Percentiles rank a stretch among this genome's conserved stretches.
phyloP scores from a whole-genome alignment of 2,113 vertebrate species.

The Macroglossus sobrinus region DNA sequence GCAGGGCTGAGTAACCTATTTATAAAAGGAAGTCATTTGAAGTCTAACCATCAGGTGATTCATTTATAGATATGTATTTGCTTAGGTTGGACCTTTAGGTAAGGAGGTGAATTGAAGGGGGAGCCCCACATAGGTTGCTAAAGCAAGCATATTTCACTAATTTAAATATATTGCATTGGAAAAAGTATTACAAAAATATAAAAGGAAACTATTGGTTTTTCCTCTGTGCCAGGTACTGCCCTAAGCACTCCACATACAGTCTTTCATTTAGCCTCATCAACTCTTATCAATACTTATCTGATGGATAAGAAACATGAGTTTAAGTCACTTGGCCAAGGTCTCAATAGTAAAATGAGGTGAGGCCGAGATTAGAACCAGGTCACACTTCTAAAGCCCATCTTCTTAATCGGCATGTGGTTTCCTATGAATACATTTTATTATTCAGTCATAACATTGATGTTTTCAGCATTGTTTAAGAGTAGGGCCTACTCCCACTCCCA shows the following conservation, averaged over 20 bases:
- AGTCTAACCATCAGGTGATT: background rate
- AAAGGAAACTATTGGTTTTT: background rate
- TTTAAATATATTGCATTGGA: background rate
- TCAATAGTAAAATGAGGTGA: background rate
- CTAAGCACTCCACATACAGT: background rate
- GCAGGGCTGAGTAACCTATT: background rate
- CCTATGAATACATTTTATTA: background rate
- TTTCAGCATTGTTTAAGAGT: background rate
- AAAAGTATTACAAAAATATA: background rate
- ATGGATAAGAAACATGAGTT: background rate
- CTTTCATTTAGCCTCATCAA: background rate
- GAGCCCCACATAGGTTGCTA: background rate
- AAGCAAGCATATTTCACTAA: background rate
- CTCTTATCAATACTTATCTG: background rate
- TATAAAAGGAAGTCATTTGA: background rate
- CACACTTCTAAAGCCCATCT: background rate
- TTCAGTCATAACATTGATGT: background rate
- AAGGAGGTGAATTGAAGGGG: background rate
- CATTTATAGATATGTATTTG: background rate
- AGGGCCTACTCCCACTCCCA: no score
- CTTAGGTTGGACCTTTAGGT: constrained; percentile 13
- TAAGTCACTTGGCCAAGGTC: background rate
- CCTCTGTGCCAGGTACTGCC: background rate
- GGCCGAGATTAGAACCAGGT: background rate
- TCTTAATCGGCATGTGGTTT: background rate